Conservation (phyloP, 2,113 vertebrate species). For the Cryptotis parvus region DNA sequence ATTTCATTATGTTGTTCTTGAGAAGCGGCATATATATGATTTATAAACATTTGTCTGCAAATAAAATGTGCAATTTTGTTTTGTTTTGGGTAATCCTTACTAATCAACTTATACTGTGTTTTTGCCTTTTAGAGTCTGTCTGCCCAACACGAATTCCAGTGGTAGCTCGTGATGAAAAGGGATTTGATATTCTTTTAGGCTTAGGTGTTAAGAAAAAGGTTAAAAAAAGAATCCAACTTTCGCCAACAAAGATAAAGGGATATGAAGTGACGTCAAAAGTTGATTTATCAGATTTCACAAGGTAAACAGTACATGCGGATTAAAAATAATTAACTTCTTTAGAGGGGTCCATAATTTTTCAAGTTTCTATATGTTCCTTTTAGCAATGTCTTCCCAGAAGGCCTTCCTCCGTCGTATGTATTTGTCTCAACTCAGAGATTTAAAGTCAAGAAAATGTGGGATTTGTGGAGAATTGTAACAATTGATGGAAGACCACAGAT, state of each 20-base stretch:
- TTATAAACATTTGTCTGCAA: conserved; percentile 1
- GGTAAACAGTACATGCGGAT: conserved; percentile 85
- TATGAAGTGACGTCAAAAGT: conserved; percentile 93
- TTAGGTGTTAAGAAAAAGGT: conserved; percentile 95
- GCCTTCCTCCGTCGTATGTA: conserved; percentile 97
- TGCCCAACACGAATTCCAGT: conserved; percentile 95
- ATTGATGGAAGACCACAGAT: conserved; percentile 93
- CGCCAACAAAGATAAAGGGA: conserved; percentile 91
- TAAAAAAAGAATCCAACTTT: conserved; percentile 92
- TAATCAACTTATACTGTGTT: conserved; percentile 32
- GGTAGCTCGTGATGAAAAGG: conserved; percentile 96
- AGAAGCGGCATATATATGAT: not conserved
- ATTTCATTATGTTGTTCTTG: not conserved
- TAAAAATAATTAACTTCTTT: not conserved
- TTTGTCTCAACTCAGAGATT: conserved; percentile 97
- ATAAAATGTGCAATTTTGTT: too few relatives aligned
- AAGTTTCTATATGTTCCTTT: conserved; percentile 10
- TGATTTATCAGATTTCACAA: conserved; percentile 94
- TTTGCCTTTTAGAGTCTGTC: conserved; percentile 93
- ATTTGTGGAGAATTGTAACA: conserved; percentile 96
- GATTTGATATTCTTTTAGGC: conserved; percentile 96
- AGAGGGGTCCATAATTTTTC: conserved; percentile 40
- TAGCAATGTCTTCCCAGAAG: conserved; percentile 96
- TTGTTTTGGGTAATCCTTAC: not conserved
- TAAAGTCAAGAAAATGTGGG: conserved; percentile 95